Evolutionary conservation across 2,888 invertebrate species (phyloP).

Genomic region (Coelogynopora nodosa): DNA sequence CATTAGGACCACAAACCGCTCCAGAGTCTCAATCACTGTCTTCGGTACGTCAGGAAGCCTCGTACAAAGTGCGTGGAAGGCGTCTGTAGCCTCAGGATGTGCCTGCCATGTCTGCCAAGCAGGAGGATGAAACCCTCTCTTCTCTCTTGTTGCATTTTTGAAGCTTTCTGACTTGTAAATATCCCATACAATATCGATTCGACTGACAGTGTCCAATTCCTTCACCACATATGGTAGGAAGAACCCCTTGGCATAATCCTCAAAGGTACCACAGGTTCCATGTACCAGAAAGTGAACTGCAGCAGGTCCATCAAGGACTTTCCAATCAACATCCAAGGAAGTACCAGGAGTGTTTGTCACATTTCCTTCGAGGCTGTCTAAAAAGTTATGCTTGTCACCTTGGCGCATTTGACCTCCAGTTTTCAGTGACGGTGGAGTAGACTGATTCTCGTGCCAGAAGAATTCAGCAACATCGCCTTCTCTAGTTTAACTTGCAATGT

Average conservation of each 20-base stretch:
- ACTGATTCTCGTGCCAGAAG: conserved; percentile 45
- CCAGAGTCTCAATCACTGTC: conserved; percentile 17
- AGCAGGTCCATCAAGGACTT: conserved; percentile 38
- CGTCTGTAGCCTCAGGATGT: conserved; percentile 11
- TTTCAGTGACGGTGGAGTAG: conserved; percentile 43
- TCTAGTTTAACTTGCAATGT: conserved; percentile 41
- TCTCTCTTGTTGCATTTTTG: conserved; percentile 40
- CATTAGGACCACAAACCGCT: conserved; percentile 39
- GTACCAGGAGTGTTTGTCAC: not conserved
- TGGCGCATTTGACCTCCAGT: conserved; percentile 30
- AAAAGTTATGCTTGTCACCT: conserved; percentile 42
- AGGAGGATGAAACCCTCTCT: conserved; percentile 40
- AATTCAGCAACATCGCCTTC: conserved; percentile 45
- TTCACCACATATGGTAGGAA: conserved; percentile 30
- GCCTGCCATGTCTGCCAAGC: conserved; percentile 29
- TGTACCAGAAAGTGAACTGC: conserved; percentile 41
- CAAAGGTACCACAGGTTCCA: conserved; percentile 38
- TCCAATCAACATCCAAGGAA: conserved; percentile 9
- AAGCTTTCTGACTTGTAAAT: conserved; percentile 37
- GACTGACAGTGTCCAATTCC: conserved; percentile 24
- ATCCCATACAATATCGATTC: conserved; percentile 43
- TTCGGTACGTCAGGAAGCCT: not conserved
- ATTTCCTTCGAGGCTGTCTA: conserved; percentile 1
- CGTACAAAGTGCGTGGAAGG: conserved; percentile 20
- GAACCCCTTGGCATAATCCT: conserved; percentile 40